Percentiles rank a stretch among this genome's conserved stretches.
Conservation (phyloP, 2,888 invertebrate genomes). For the Zygaena filipendulae region DNA sequence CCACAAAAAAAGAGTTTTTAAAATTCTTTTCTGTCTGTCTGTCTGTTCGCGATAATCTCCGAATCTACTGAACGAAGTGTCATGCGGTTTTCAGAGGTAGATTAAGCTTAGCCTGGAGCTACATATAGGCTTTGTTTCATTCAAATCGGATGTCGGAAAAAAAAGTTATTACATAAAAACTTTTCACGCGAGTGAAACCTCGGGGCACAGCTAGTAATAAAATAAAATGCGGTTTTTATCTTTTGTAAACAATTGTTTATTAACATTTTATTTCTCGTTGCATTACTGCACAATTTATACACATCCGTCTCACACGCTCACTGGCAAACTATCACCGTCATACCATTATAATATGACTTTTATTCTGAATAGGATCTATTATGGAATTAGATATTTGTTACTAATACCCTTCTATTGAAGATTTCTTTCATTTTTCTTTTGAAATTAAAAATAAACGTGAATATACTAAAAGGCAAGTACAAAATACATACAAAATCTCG, state of each 20-base stretch:
- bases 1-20: too few species aligned
- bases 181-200: too few species aligned
- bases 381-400: constrained; percentile 57
- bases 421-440: constrained; percentile 66
- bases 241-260: constrained; percentile 71
- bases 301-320: constrained; percentile 52
- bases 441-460: constrained; percentile 46
- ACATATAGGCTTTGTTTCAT: too few species aligned
- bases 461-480: constrained; percentile 51
- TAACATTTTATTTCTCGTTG: constrained; percentile 66
- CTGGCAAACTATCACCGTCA: constrained; percentile 48
- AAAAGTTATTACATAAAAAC: too few species aligned
- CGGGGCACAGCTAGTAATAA: constrained; percentile 16
- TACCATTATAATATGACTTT: constrained; percentile 59
- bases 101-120: too few species aligned
- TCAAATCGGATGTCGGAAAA: too few species aligned
- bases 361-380: constrained; percentile 47
- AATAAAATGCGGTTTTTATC: constrained; percentile 50
- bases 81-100: too few species aligned
- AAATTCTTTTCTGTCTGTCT: too few species aligned
- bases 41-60: too few species aligned
- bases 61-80: too few species aligned
- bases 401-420: constrained; percentile 34
- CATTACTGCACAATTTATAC: constrained; percentile 53
- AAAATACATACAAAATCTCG: constrained; percentile 23